Percentiles rank a stretch among this genome's conserved stretches.
phyloP scores from a whole-genome alignment of 2,888 invertebrate species.

The Diarsia dahlii region DNA sequence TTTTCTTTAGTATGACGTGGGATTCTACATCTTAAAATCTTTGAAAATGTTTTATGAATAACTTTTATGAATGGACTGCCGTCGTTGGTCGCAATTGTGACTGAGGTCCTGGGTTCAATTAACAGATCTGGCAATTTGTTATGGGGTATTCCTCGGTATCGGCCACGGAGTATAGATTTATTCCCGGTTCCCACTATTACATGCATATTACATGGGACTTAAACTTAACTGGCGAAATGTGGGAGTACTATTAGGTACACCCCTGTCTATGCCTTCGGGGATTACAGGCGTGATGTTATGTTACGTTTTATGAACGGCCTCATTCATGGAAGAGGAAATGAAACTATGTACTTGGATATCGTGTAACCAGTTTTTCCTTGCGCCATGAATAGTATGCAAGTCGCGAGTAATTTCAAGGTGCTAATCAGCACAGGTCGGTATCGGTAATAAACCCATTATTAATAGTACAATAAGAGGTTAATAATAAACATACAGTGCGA shows the following conservation, averaged over 20 bases:
- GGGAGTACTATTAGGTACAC: too few relatives aligned
- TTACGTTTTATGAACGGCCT: conserved; percentile 23
- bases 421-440: not conserved
- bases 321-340: conserved; percentile 37
- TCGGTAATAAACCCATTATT: conserved; percentile 24
- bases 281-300: too few relatives aligned
- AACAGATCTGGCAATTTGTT: too few relatives aligned
- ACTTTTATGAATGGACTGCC: conserved; percentile 8
- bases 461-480: not conserved
- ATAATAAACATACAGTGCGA: conserved; percentile 26
- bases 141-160: too few relatives aligned
- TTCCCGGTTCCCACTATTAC: too few relatives aligned
- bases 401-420: conserved; percentile 21
- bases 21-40: conserved; percentile 9
- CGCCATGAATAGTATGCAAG: conserved; percentile 36
- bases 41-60: not conserved
- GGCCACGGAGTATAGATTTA: too few relatives aligned
- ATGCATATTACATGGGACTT: too few relatives aligned
- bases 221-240: too few relatives aligned
- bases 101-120: too few relatives aligned
- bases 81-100: too few relatives aligned
- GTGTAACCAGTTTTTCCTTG: conserved; percentile 16
- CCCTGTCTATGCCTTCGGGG: too few relatives aligned
- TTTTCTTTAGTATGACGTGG: conserved; percentile 12
- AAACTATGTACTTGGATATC: conserved; percentile 28